These are phyloP conservation scores for Ciconia nigra DNA, from an alignment of 2,797 vertebrate species.

Conservation along the genomic window DNA sequence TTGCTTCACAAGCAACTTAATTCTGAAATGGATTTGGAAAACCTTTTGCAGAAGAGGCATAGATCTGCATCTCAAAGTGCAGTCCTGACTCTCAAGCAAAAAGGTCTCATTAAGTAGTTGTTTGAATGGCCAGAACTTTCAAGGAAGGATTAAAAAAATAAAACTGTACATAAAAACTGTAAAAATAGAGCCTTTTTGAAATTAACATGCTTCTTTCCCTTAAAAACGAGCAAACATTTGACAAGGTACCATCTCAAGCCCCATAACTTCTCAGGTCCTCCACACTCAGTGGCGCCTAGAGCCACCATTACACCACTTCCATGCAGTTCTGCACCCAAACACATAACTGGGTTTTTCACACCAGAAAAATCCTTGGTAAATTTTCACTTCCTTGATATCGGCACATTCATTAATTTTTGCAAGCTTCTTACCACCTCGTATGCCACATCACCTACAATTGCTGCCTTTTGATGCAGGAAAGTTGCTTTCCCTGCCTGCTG, in stretches of 20 bases:
- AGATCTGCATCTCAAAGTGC: not conserved
- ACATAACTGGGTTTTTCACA: fast-evolving
- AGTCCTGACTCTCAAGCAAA: not conserved
- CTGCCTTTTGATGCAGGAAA: not conserved
- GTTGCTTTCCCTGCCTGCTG: not conserved
- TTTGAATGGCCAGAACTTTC: not conserved
- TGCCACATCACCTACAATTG: not conserved
- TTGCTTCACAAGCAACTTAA: not conserved
- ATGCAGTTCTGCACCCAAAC: not conserved
- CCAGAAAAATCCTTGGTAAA: not conserved
- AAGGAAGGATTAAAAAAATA: not conserved
- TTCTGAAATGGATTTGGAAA: not conserved
- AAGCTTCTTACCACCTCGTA: not conserved
- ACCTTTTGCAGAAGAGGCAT: not conserved
- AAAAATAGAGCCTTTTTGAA: not conserved
- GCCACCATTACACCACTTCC: not conserved
- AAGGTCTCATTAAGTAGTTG: not conserved
- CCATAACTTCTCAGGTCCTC: not conserved
- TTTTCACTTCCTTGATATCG: not conserved
- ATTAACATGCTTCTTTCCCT: not conserved
- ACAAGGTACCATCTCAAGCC: not conserved
- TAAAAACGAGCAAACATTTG: not conserved
- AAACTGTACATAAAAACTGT: not conserved
- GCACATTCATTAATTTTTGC: not conserved
- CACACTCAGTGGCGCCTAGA: not conserved